Percentiles rank a stretch among this genome's conserved stretches.
Conservation (phyloP, 2,888 invertebrate genomes). For the Plebejus anna region DNA sequence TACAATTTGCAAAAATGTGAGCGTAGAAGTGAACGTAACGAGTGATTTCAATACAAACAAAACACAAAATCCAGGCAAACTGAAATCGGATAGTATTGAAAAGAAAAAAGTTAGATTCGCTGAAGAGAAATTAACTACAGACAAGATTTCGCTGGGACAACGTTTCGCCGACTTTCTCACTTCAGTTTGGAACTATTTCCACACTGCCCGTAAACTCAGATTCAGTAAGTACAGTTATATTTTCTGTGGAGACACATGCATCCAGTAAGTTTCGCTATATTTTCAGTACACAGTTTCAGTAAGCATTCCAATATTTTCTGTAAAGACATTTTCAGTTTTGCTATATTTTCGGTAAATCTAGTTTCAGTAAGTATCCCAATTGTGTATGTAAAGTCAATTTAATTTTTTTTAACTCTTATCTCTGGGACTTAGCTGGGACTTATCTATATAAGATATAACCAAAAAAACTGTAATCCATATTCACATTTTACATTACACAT, state of each 20-base stretch:
- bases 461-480: no score
- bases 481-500: no score
- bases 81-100: conserved; percentile 45
- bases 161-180: conserved; percentile 57
- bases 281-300: background rate
- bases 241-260: conserved; percentile 52
- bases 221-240: conserved; percentile 51
- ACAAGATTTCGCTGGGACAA: conserved; percentile 51
- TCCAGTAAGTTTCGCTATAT: conserved; percentile 52
- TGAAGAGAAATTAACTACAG: conserved; percentile 49
- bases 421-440: no score
- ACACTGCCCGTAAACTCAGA: conserved; percentile 52
- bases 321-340: conserved; percentile 52
- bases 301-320: conserved; percentile 50
- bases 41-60: conserved; percentile 51
- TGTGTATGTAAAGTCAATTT: no score
- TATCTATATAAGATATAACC: no score
- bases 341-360: background rate
- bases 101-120: conserved; percentile 69
- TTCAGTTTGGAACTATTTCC: conserved; percentile 59
- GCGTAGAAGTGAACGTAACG: background rate
- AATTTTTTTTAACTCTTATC: no score
- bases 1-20: conserved; percentile 10
- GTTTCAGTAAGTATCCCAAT: background rate
- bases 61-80: conserved; percentile 57